phyloP scores from a whole-genome alignment of 2,888 invertebrate genomes.

The Petrolisthes manimaculis region DNA sequence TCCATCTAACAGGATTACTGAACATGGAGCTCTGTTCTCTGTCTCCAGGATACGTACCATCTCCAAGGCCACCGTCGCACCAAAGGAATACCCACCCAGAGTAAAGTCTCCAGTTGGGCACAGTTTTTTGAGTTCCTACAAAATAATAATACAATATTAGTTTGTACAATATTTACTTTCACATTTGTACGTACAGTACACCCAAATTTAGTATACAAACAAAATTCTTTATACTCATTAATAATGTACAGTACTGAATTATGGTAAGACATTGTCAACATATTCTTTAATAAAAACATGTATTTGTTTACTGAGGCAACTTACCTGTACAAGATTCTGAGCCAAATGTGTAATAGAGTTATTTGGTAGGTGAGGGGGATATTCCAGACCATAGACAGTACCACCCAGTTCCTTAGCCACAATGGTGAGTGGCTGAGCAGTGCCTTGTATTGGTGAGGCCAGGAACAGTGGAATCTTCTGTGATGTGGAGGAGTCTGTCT shows the following conservation, averaged over 20 bases:
- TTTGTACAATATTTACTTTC: not conserved
- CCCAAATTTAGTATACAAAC: too few species aligned
- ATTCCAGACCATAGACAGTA: constrained; percentile 91
- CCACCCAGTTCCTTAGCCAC: constrained; percentile 81
- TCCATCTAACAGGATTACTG: constrained; percentile 88
- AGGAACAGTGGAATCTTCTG: constrained; percentile 71
- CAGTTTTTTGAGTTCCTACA: constrained; percentile 79
- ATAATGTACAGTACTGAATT: too few species aligned
- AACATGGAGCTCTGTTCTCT: constrained; percentile 76
- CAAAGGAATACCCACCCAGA: constrained; percentile 95
- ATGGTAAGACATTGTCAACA: too few species aligned
- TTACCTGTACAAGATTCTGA: constrained; percentile 70
- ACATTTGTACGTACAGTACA: not conserved
- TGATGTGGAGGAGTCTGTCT: constrained; percentile 67
- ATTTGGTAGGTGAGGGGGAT: constrained; percentile 82
- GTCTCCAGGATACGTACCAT: constrained; percentile 88
- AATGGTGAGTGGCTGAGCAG: constrained; percentile 78
- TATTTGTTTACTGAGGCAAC: too few species aligned
- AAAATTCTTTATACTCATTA: too few species aligned
- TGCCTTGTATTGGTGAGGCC: constrained; percentile 91
- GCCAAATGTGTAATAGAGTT: constrained; percentile 81
- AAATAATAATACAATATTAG: constrained; percentile 50
- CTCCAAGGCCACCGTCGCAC: constrained; percentile 93
- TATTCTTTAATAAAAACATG: too few species aligned
- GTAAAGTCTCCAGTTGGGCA: constrained; percentile 88